phyloP scores from a whole-genome alignment of 2,888 invertebrate species.

The Zaprionus obscuricornis region DNA sequence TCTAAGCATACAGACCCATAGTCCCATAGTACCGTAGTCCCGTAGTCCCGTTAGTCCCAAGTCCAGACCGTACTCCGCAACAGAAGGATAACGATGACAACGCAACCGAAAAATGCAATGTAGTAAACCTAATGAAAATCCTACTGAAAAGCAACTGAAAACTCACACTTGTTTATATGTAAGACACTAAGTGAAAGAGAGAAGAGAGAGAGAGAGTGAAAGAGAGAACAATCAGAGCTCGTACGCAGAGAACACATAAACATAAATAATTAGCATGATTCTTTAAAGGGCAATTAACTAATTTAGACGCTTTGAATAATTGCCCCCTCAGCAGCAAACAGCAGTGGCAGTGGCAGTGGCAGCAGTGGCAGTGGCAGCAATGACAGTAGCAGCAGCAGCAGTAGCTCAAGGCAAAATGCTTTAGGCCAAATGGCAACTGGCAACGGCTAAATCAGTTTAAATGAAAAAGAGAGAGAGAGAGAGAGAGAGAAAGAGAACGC shows the following conservation, averaged over 20 bases:
- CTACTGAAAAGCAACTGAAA: too few relatives aligned
- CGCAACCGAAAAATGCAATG: conserved; percentile 56
- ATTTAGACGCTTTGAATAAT: conserved; percentile 80
- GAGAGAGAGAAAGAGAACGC: background rate
- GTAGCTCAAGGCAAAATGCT: too few relatives aligned
- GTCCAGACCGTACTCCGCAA: background rate
- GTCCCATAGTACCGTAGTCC: too few relatives aligned
- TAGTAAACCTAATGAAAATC: too few relatives aligned
- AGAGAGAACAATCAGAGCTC: background rate
- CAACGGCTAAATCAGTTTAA: conserved; percentile 58
- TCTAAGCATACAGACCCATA: background rate
- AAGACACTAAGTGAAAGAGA: background rate
- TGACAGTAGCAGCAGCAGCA: too few relatives aligned
- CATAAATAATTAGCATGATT: conserved; percentile 77
- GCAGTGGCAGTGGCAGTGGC: conserved; percentile 13
- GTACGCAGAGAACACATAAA: conserved; percentile 49
- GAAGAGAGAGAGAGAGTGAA: background rate
- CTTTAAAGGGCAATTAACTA: conserved; percentile 80
- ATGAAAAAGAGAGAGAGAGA: conserved; percentile 32
- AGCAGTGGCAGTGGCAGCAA: conserved; percentile 11
- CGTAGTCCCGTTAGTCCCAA: conserved; percentile 1
- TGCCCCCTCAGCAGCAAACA: conserved; percentile 38
- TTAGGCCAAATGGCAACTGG: conserved; percentile 11
- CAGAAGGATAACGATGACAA: conserved; percentile 35
- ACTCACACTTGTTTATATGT: too few relatives aligned